Evolutionary conservation across 2,113 vertebrate species (phyloP).

Genomic region (Sinocyclocheilus rhinocerous): DNA sequence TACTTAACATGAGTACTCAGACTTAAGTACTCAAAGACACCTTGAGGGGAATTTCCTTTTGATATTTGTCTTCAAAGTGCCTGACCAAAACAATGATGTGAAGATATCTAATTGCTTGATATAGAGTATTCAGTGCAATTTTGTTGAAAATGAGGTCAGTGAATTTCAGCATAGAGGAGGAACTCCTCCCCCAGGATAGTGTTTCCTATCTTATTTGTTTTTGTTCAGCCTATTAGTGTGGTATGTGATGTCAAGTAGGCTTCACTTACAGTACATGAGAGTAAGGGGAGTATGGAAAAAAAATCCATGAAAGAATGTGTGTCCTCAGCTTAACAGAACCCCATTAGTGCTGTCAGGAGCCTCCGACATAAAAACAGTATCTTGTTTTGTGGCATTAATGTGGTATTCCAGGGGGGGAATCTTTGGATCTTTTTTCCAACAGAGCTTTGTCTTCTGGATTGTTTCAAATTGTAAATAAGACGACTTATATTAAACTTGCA

Average conservation of each 20-base stretch:
- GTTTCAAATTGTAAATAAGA: neutral
- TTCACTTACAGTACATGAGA: conserved; percentile 41
- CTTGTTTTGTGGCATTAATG: neutral
- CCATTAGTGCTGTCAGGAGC: neutral
- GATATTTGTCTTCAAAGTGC: neutral
- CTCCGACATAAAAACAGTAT: neutral
- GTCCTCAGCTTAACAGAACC: conserved; percentile 12
- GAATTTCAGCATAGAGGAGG: neutral
- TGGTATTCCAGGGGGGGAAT: neutral
- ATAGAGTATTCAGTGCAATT: neutral
- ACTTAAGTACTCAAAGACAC: neutral
- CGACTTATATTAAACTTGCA: neutral
- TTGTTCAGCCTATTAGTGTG: conserved; percentile 36
- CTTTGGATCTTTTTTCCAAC: neutral
- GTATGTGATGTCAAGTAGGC: conserved; percentile 57
- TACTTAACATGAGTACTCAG: neutral
- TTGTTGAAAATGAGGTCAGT: neutral
- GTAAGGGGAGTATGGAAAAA: conserved; percentile 44
- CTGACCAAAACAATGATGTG: neutral
- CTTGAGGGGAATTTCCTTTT: neutral
- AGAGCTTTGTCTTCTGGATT: neutral
- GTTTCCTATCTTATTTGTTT: conserved; percentile 16
- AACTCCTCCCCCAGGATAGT: conserved; percentile 23
- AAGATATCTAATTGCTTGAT: neutral
- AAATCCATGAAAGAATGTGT: conserved; percentile 32